Evolutionary conservation across 2,888 invertebrate genomes (phyloP), one percentile per base, ranked within the genome.

Genomic region (Drosophila rubida): DNA sequence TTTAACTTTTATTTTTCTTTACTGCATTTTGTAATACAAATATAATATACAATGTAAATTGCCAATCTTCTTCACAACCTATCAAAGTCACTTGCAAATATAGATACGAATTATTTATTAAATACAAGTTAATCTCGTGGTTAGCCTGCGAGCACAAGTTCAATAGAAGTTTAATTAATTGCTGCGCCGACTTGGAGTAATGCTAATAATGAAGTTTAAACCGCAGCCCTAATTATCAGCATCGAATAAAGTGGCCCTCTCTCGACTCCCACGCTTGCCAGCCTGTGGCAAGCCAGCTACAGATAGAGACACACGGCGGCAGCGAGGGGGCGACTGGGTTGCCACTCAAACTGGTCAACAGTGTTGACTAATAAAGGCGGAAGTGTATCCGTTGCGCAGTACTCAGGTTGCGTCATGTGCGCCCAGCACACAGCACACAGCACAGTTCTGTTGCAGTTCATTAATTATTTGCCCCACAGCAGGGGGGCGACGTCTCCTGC

Each of bases 381-480:
- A 46, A 54, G 46, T 49, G 60, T 62, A 61, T 66, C 62, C 66
- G 45, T 22, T 71, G 54, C 69, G 39, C 19, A 53, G 63, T 46
- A 39, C 45, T 73, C 45, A 68, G 44, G 25, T 85, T 84, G 75
- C 83, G 86, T 83, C 86, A 87, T 82, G 81, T 87, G 70, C 69
- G 64, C 62, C 19, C 11, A 23, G n/a, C 25, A 7, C 19, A 11
- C n/a, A 27, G 25, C n/a, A 22, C 4, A 4, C 4, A 4, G n/a
- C n/a, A n/a, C n/a, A 49, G 77, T 65, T 41, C 61, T 23, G 80
- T 50, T 79, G 86, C 83, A 86, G 80, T 78, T 87, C 86, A 87
- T 84, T 84, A 84, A 87, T 84, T 86, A 87, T 80, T 78, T 80
- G 41, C 46, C 64, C 59, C 60, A 67, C 76, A 66, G 69, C 78